Conservation (phyloP, 2,113 vertebrate species). For the Tauraco erythrolophus region DNA sequence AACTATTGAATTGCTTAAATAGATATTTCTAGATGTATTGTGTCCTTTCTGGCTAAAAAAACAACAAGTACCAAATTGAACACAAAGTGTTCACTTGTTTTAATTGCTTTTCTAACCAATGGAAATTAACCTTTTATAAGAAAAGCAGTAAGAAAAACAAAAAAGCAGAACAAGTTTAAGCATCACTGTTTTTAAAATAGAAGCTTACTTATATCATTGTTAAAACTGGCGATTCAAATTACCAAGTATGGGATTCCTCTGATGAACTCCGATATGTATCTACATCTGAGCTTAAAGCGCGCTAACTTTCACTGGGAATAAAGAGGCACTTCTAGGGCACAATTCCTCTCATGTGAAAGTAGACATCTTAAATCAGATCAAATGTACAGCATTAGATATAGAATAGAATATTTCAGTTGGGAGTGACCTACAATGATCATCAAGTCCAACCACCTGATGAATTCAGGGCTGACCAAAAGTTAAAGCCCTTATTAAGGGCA, state of each 20-base stretch:
- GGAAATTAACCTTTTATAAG: neutral
- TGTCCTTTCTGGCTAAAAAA: neutral
- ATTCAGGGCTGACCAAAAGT: neutral
- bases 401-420: neutral
- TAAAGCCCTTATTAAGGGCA: too few relatives aligned
- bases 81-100: neutral
- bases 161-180: neutral
- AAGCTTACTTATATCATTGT: neutral
- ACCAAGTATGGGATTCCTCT: neutral
- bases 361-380: neutral
- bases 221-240: neutral
- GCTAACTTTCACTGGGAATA: neutral
- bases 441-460: neutral
- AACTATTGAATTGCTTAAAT: neutral
- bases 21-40: neutral
- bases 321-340: neutral
- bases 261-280: neutral
- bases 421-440: neutral
- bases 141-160: neutral
- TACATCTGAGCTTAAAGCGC: neutral
- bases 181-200: slow-evolving; percentile 15
- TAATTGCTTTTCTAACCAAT: neutral
- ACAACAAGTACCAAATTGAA: neutral
- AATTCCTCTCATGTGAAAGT: neutral
- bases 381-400: neutral